phyloP scores from a whole-genome alignment of 2,113 vertebrate genomes.

The Oophaga pumilio region DNA sequence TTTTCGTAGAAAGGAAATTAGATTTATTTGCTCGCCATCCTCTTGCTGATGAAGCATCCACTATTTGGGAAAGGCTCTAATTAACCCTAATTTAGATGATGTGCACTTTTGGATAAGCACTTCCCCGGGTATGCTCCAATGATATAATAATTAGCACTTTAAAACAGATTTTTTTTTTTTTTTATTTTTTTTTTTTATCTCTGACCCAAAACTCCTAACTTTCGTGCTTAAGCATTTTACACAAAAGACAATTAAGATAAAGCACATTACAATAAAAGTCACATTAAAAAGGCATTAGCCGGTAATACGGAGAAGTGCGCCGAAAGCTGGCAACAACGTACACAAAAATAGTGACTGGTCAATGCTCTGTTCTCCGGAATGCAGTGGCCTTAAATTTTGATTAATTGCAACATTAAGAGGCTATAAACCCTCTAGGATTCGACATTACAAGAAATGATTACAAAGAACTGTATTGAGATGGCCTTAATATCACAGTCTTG shows the following conservation, averaged over 20 bases:
- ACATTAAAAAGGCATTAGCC: conserved; percentile 56
- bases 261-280: conserved; percentile 51
- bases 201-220: conserved; percentile 48
- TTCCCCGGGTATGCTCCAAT: conserved; percentile 26
- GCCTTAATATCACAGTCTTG: background rate
- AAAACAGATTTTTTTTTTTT: conserved; percentile 11
- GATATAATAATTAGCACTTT: conserved; percentile 56
- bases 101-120: conserved; percentile 60
- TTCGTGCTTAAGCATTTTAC: conserved; percentile 53
- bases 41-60: conserved; percentile 80
- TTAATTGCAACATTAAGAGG: conserved; percentile 31
- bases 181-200: conserved; percentile 10
- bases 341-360: conserved; percentile 30
- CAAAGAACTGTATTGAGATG: background rate
- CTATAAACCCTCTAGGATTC: conserved; percentile 22
- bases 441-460: background rate
- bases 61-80: conserved; percentile 84
- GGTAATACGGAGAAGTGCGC: conserved; percentile 43
- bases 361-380: conserved; percentile 24
- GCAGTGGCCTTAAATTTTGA: conserved; percentile 9
- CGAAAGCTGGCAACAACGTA: conserved; percentile 36
- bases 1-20: conserved; percentile 85
- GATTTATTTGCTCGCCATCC: conserved; percentile 87
- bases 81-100: conserved; percentile 86
- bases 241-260: conserved; percentile 53